Evolutionary conservation across 2,888 invertebrate species (phyloP), one percentile per base, ranked within the genome.

Genomic region (Fissipunctia ypsillon): DNA sequence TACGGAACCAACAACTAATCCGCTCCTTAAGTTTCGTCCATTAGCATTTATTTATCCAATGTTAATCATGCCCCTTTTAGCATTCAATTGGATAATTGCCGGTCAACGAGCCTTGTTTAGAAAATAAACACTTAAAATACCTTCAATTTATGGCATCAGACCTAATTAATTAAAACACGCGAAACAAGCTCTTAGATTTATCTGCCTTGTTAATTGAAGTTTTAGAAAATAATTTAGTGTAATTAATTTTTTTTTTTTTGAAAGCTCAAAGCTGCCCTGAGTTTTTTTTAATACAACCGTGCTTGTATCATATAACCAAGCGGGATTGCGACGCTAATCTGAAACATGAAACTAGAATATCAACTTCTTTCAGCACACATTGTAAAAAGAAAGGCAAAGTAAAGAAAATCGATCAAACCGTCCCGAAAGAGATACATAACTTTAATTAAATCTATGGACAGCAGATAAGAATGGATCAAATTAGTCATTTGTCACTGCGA

Each of bases 401-500:
- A 66, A 45, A 60, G 35, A 16, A 76, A 63, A 43, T 50, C 12
- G 5, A 16, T 28, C 16, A 35, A 25, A 14, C 9, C 22, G 25
- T 28, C 60, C 22, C 31, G 14, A 31, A 59, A 16, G 16, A 48
- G 14, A 41, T 3, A 65, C 6, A n/a, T 28, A 38, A 10, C 38
- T 54, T 60, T 12, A 45, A 69, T 45, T 45, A 14, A 50, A 50
- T 61, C 3, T 65, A 35, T 65, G 69, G 54, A 60, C 59, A 65
- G 16, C n/a, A 71, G 5, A 35, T 63, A 64, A 69, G n/a, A 63
- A 45, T 74, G n/a, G 2, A 59, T 59, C 31, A 35, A 66, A 81
- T 72, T 57, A 63, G 31, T 61, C 16, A 66, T 80, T 28, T 57
- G 66, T 77, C 65, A 59, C 61, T 10, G 68, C 52, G 80, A 80